phyloP scores from a whole-genome alignment of 2,113 vertebrate genomes.

The Rana temporaria region DNA sequence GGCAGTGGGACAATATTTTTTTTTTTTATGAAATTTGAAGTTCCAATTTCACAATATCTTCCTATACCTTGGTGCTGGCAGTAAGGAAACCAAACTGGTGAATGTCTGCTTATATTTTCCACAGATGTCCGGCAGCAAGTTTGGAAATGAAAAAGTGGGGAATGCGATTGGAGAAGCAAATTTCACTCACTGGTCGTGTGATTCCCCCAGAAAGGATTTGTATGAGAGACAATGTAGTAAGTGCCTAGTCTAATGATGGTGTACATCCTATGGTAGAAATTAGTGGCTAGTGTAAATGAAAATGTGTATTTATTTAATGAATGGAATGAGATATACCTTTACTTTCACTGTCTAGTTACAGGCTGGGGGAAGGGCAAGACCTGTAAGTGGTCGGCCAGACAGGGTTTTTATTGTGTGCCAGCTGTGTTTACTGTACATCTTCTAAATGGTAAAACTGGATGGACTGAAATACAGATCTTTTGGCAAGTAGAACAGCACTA shows the following conservation, averaged over 20 bases:
- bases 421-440: no score
- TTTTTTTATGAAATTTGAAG: constrained; percentile 5
- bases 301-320: no score
- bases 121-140: constrained; percentile 63
- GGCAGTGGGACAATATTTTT: constrained; percentile 21
- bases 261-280: no score
- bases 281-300: no score
- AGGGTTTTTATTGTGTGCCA: no score
- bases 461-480: no score
- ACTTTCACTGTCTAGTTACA: no score
- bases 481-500: no score
- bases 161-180: constrained; percentile 50
- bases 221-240: constrained; percentile 59
- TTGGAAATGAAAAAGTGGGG: constrained; percentile 67
- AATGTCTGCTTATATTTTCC: constrained; percentile 24
- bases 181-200: constrained; percentile 63
- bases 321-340: no score
- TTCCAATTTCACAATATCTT: constrained; percentile 20
- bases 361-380: no score
- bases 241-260: not conserved
- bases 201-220: constrained; percentile 61
- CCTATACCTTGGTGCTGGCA: not conserved
- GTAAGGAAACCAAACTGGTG: not conserved
- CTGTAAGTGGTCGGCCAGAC: no score
- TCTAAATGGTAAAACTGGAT: no score